Evolutionary conservation across 2,113 vertebrate species (phyloP).

Genomic region (Cinclus mexicanus): DNA sequence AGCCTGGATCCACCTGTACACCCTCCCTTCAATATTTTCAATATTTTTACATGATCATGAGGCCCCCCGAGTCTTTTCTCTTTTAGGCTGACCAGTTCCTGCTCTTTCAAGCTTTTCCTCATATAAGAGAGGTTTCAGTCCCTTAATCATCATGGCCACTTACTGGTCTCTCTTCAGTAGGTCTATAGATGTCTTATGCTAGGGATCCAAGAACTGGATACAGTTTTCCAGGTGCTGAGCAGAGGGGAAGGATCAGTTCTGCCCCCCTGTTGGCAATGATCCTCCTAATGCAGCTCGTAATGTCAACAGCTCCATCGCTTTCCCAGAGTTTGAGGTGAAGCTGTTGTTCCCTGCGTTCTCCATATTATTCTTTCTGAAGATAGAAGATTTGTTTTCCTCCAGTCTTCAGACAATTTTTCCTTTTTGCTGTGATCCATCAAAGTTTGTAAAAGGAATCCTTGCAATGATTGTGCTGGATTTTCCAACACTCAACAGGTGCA

Average conservation of each 20-base stretch:
- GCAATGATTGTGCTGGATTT: neutral
- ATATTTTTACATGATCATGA: neutral
- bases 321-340: neutral
- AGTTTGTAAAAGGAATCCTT: neutral
- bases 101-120: neutral
- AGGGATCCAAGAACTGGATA: neutral
- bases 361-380: neutral
- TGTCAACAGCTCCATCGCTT: rapidly evolving
- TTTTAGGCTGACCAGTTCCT: neutral
- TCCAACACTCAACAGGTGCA: neutral
- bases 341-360: neutral
- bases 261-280: neutral
- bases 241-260: neutral
- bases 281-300: neutral
- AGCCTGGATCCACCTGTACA: neutral
- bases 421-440: neutral
- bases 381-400: neutral
- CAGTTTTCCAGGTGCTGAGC: neutral
- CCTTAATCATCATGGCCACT: neutral
- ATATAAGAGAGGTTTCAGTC: neutral
- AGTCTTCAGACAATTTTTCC: neutral
- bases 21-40: neutral
- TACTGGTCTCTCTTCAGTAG: neutral
- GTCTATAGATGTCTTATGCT: neutral
- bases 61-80: neutral